Conservation (phyloP, 2,797 vertebrate genomes). For the Hapalemur alaotrensis region DNA sequence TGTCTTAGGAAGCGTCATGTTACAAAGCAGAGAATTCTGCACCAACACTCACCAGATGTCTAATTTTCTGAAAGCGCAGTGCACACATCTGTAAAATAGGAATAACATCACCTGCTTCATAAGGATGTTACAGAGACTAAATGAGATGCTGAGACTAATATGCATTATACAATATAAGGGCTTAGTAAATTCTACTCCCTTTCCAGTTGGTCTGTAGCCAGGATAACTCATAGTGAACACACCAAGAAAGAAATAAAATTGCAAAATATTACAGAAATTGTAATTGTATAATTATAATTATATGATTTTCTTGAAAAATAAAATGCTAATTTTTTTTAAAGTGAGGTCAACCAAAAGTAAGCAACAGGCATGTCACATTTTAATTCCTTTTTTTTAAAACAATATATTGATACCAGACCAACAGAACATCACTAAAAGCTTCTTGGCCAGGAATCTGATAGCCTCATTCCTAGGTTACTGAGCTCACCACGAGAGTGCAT, state of each 20-base stretch:
- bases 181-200: neutral
- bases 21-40: neutral
- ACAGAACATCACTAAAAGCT: neutral
- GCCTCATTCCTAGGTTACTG: neutral
- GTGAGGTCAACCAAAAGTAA: neutral
- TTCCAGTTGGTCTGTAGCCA: neutral
- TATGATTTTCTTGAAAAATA: conserved; percentile 19
- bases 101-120: neutral
- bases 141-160: neutral
- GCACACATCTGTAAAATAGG: neutral
- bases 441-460: neutral
- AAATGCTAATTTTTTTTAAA: neutral
- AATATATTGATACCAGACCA: neutral
- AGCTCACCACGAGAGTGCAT: neutral
- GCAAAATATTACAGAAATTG: neutral
- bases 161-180: neutral
- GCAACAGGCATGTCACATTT: neutral
- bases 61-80: neutral
- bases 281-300: neutral
- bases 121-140: neutral
- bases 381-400: neutral
- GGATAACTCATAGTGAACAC: neutral
- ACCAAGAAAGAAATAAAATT: neutral
- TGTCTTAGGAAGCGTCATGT: neutral
- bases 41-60: neutral